Evolutionary conservation across 2,113 vertebrate genomes (phyloP).

Genomic region (Pterocles burchelli): DNA sequence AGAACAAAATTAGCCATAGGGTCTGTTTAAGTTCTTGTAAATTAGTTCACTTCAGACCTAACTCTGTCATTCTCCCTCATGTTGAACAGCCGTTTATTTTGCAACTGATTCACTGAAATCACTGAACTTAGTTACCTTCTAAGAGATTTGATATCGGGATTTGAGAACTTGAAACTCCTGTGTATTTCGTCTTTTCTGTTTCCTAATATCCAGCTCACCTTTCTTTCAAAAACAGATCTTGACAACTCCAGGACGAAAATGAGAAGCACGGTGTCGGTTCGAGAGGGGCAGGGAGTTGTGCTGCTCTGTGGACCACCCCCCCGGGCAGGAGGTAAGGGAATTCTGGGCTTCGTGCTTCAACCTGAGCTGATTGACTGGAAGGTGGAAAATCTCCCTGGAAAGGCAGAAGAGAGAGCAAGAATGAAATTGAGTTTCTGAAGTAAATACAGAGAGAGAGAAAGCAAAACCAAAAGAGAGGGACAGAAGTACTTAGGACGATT

Average conservation of each 20-base stretch:
- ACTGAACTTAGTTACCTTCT: accelerated
- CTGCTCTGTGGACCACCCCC: conserved; percentile 87
- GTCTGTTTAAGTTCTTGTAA: neutral
- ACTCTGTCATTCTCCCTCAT: neutral
- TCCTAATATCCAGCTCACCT: neutral
- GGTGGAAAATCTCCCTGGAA: neutral
- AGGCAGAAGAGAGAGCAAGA: no score
- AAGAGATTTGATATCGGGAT: accelerated
- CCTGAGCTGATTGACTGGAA: accelerated
- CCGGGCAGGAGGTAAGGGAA: conserved; percentile 86
- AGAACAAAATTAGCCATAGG: neutral
- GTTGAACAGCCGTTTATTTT: neutral
- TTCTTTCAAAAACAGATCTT: conserved; percentile 77
- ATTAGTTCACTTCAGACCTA: neutral
- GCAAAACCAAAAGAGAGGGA: neutral
- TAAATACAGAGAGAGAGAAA: neutral
- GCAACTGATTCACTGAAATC: accelerated
- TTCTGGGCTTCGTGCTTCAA: neutral
- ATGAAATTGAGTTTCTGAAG: neutral
- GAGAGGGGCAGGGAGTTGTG: conserved; percentile 94
- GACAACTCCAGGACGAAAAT: conserved; percentile 86
- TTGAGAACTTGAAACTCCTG: no score
- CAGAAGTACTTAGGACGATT: neutral
- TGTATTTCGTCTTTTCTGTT: neutral
- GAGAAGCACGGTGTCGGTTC: conserved; percentile 89